Evolutionary conservation across 2,888 invertebrate genomes (phyloP), one percentile per base, ranked within the genome.

Genomic region (Stenodera caucasica): DNA sequence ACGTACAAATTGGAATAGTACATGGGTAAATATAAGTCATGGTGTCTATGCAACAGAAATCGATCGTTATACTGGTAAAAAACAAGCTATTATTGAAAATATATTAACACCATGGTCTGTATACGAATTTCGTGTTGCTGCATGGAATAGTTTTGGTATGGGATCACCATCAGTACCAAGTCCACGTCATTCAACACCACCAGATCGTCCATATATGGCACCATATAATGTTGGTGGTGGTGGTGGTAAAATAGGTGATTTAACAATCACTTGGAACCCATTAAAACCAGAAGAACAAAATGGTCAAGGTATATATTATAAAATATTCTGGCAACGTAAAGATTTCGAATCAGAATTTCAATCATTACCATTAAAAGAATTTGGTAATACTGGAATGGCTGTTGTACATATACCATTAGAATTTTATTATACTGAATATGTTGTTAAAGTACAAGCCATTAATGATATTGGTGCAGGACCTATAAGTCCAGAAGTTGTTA

Each of bases 161-260:
- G 96, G 96, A 8, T 82, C 84, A 35, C 87, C 91, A 0, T 96
- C 95, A 0, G 85, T 88, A 2, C 91, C 95, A 0, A 94, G 94
- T 64, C 94, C 95, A 0, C 89, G 92, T 68, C 90, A 91, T 76
- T 91, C 91, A 18, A 96, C 96, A 0, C 86, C 88, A 32, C 87
- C 92, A 2, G 92, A 92, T 70, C 86, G 84, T 64, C 96, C 96
- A 0, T 88, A 87, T 67, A 86, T 87, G 71, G 86, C 90, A 6
- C 96, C 96, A 1, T 77, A 82, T 5, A 90, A 92, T 72, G 86
- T 98, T 37, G 88, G 92, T 14, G 97, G 98, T 0, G 98, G 98
- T 4, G 97, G 97, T 49, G 97, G 97, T 11, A 97, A 96, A 80
- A 94, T 95, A 64, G 96, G 97, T 0, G 96, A 96, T 76, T 86